phyloP scores from a whole-genome alignment of 2,888 invertebrate genomes.

The Stenurella melanura region DNA sequence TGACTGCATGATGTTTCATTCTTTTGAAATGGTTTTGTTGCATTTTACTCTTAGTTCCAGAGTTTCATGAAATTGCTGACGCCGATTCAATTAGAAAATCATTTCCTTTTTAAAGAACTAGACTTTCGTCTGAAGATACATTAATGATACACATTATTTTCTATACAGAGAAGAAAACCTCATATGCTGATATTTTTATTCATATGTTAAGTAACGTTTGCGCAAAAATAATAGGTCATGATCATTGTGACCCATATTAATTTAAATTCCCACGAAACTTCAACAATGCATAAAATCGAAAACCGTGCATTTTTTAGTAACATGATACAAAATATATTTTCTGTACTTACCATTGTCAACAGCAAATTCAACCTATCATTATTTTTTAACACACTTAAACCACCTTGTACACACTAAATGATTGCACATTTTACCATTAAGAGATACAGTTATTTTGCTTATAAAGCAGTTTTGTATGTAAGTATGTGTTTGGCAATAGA shows the following conservation, averaged over 20 bases:
- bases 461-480: conserved; percentile 16
- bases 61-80: too few relatives aligned
- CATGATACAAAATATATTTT: background rate
- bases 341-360: conserved; percentile 16
- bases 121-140: too few relatives aligned
- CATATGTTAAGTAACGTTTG: too few relatives aligned
- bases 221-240: too few relatives aligned
- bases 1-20: too few relatives aligned
- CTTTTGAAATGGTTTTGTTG: too few relatives aligned
- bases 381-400: background rate
- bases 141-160: too few relatives aligned
- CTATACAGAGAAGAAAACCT: too few relatives aligned
- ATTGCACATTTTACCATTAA: background rate
- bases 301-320: background rate
- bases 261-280: background rate
- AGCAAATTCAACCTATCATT: background rate
- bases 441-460: background rate
- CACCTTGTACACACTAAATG: conserved; percentile 11
- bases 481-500: background rate
- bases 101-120: too few relatives aligned
- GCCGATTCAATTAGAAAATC: too few relatives aligned
- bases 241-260: background rate
- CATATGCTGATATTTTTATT: too few relatives aligned
- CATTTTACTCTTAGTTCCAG: too few relatives aligned
- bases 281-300: background rate